Conservation (phyloP, 2,113 vertebrate genomes). For the Sinocyclocheilus rhinocerous region DNA sequence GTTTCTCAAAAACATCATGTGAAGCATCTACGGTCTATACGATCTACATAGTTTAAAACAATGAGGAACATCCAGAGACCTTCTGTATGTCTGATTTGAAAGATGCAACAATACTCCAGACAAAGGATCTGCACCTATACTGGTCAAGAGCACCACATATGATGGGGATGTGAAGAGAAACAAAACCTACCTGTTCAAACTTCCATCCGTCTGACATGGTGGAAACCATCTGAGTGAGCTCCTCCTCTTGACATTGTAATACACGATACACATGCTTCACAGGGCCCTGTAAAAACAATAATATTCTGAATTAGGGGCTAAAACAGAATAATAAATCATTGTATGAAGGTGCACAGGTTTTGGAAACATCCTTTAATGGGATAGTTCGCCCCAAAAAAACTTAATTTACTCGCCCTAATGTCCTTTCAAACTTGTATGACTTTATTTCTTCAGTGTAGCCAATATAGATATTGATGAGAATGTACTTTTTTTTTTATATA, state of each 20-base stretch:
- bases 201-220: constrained; percentile 99
- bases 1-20: neutral
- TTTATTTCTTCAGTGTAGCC: neutral
- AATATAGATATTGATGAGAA: neutral
- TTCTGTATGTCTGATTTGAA: neutral
- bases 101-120: neutral
- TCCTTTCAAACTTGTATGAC: neutral
- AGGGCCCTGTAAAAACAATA: constrained; percentile 80
- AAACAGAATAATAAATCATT: neutral
- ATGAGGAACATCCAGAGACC: neutral
- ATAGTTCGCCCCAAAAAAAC: neutral
- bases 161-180: neutral
- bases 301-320: neutral
- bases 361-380: neutral
- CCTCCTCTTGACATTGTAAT: constrained; percentile 97
- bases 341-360: neutral
- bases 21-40: neutral
- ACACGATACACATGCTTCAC: constrained; percentile 98
- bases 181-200: constrained; percentile 90
- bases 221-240: constrained; percentile 99
- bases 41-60: neutral
- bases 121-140: neutral
- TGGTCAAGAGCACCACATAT: neutral
- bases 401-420: neutral
- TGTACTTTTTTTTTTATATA: neutral